Evolutionary conservation across 2,113 vertebrate species (phyloP).

Genomic region (Enhydra lutris): DNA sequence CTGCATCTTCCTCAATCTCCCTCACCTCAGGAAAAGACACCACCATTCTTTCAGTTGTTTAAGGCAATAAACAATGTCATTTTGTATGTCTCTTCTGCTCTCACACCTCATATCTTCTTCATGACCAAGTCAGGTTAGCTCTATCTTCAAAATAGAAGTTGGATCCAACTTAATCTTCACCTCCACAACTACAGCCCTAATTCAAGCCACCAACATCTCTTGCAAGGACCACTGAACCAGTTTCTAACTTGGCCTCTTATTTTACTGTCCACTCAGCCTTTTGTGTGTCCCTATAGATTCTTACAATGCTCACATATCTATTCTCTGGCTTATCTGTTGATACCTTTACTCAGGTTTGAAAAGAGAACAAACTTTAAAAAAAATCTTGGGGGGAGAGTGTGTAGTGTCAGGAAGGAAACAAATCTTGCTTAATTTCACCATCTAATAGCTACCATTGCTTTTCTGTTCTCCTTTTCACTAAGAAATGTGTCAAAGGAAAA

Average conservation of each 20-base stretch:
- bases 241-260: not conserved
- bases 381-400: not conserved
- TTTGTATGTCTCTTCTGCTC: not conserved
- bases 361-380: not conserved
- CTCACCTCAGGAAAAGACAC: not conserved
- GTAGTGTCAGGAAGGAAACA: not conserved
- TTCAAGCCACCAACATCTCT: not conserved
- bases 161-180: not conserved
- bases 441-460: not conserved
- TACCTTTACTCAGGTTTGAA: not conserved
- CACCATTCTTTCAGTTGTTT: not conserved
- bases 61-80: not conserved
- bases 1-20: not conserved
- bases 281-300: not conserved
- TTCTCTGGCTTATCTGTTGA: not conserved
- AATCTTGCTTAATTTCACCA: not conserved
- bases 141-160: not conserved
- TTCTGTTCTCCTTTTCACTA: not conserved
- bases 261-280: not conserved
- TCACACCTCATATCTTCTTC: not conserved
- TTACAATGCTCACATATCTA: not conserved
- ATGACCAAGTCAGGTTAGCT: not conserved
- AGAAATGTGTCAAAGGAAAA: not conserved
- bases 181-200: not conserved
- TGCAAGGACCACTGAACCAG: not conserved